These are phyloP conservation scores for Clarias fuscus DNA, from an alignment of 2,797 vertebrate species.

Conservation along the genomic window DNA sequence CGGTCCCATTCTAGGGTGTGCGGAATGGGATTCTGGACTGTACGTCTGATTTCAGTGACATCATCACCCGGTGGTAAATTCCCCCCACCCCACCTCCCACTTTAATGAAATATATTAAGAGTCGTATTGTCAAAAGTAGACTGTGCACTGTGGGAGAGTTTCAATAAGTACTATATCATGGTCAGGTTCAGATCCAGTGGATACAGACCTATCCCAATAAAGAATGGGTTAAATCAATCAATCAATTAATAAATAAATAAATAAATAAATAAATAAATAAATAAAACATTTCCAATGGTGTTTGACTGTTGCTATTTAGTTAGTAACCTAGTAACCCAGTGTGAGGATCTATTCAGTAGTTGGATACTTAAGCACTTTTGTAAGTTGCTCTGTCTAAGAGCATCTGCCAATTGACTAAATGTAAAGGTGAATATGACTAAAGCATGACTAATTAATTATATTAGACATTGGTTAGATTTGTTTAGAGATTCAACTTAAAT, in stretches of 20 bases:
- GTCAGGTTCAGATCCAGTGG: neutral
- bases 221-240: neutral
- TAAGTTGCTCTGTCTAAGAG: too few relatives aligned
- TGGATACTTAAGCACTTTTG: too few relatives aligned
- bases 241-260: too few relatives aligned
- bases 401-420: too few relatives aligned
- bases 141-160: neutral
- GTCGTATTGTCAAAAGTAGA: neutral
- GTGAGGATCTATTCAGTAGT: too few relatives aligned
- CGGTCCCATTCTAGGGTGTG: constrained; percentile 61
- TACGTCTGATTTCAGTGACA: constrained; percentile 19
- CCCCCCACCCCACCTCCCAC: neutral
- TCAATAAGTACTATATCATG: neutral
- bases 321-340: too few relatives aligned
- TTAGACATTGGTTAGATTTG: neutral
- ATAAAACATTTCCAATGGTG: too few relatives aligned
- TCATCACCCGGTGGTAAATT: constrained; percentile 13
- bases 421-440: neutral
- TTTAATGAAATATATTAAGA: neutral
- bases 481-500: neutral
- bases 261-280: too few relatives aligned
- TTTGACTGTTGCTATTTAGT: too few relatives aligned
- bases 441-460: neutral
- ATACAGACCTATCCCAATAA: neutral
- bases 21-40: constrained; percentile 57